Evolutionary conservation across 2,113 vertebrate species (phyloP), one percentile per base, ranked within the genome.

Genomic region (Lampris incognitus): DNA sequence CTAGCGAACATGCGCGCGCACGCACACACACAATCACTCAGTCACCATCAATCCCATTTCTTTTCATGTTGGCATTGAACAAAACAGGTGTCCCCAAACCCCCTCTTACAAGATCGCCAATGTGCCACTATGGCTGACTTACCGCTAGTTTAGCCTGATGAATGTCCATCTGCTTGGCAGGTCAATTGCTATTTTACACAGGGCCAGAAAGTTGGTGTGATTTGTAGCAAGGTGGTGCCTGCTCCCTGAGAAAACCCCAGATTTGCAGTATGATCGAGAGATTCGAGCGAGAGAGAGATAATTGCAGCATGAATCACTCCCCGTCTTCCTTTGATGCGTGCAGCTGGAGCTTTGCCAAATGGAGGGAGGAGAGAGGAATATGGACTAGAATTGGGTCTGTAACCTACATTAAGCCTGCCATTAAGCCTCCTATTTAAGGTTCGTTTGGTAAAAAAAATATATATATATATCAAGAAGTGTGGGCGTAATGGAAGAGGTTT

Each of bases 241-340:
- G 68, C 68, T 70, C 64, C 56, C 42, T 64, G 83, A 87, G 75
- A 83, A 71, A 72, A 75, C 66, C 69, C 11, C 68, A 72, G 62
- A 85, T 79, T 83, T 81, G 66, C 67, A 52, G 50, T 37, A 54
- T 56, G 48, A 66, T 51, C 44, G 60, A 51, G 42, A 42, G 39
- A 56, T 74, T 74, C 68, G 40, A 46, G 54, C 68, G 40, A 46
- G 54, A 65, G 69, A 77, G 10, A 62, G 84, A 79, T 77, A 69
- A 82, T 70, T 78, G 57, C 85, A 71, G 37, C 3, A 66, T 81
- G 75, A 89, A 85, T 88, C 82, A 71, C 69, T 40, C 40, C 63
- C 37, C 66, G 46, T 68, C 58, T 38, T n/a, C 52, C 13, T 10
- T 39, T 68, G 79, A 3, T 44, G 8, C 80, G 67, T 54, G 13